Base-by-base conservation (phyloP, 1,140 invertebrate genomes). In the Drosophila tsacasi region DNA sequence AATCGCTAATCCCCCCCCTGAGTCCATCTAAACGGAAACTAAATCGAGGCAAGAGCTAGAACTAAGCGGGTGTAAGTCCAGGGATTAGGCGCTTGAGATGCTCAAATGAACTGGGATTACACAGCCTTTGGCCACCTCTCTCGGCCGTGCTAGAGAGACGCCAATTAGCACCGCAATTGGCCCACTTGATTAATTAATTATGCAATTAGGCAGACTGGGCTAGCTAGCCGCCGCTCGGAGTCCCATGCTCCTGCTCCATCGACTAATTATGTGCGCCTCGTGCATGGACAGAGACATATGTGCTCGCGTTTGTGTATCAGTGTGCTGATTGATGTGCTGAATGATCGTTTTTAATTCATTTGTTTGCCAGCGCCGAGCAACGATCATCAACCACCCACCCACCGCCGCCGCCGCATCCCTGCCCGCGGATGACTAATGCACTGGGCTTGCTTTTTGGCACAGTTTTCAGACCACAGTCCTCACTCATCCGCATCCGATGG, bases 341-440 rank as follows among this genome's bases (percentile, higher is more conserved):
- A 91, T 79, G 85, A 90, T 90, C 75, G 84, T 91, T 91, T 90
- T 89, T 85, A 76, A 81, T 90, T 81, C 69, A 81, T 90, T 76
- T 79, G 76, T 68, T 85, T 76, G 67, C 64, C 40, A 77, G 27
- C 40, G 3, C 39, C n/a, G 30, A 19, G 10, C 17, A 30, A 30
- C n/a, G 12, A 52, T n/a, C 27, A 19, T 5, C 32, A 19, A 2
- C 7, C 19, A 30, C 15, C 35, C 21, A 21, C 13, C 63, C 55
- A 39, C 42, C 17, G 2, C 10, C 10, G 6, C 13, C 15, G 3
- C 21, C 21, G 15, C 30, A 40, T 35, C 54, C 54, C 21, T 40
- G 32, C 35, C 42, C 23, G 32, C 35, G 42, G 78, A 78, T 85
- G 82, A 86, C 61, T 85, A 80, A 85, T 62, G 49, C 68, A 10